These are phyloP conservation scores for Solenopsis fugax DNA, from an alignment of 1,140 invertebrate species.

Conservation along the genomic window DNA sequence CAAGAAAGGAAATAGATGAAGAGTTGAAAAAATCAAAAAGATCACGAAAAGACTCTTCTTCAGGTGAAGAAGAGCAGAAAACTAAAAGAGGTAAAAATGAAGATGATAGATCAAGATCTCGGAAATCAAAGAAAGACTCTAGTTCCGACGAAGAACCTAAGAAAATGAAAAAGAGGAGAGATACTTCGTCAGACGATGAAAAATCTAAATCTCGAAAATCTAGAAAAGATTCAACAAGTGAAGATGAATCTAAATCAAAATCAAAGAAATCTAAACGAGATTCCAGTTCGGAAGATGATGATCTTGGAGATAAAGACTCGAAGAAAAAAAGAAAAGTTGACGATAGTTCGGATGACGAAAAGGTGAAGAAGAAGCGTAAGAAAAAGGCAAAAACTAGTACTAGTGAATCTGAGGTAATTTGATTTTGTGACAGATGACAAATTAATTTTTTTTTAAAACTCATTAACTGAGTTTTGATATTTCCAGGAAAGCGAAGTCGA, in stretches of 20 bases:
- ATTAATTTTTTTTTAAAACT: constrained; percentile 28
- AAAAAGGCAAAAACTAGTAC: constrained; percentile 89
- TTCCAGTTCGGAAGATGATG: constrained; percentile 86
- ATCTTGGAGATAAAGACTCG: constrained; percentile 84
- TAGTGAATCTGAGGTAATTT: constrained; percentile 84
- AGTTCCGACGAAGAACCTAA: constrained; percentile 88
- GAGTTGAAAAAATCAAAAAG: constrained; percentile 87
- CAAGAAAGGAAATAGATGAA: constrained; percentile 84
- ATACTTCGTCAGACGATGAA: constrained; percentile 85
- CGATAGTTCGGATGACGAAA: constrained; percentile 90
- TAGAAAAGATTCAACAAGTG: constrained; percentile 86
- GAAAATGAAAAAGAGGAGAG: constrained; percentile 82
- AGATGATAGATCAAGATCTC: constrained; percentile 87
- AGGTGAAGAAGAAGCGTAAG: constrained; percentile 90
- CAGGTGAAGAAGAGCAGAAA: constrained; percentile 89
- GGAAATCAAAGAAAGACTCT: constrained; percentile 85
- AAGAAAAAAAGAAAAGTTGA: constrained; percentile 86
- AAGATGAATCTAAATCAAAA: constrained; percentile 82
- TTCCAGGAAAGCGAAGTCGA: constrained; percentile 89
- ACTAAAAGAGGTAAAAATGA: constrained; percentile 88
- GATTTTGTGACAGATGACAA: not conserved
- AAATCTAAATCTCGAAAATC: constrained; percentile 85
- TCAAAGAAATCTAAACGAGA: constrained; percentile 83
- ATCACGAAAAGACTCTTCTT: constrained; percentile 88
- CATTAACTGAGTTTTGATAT: constrained; percentile 48